Base-by-base conservation (phyloP, 2,888 invertebrate genomes). In the Alsophila aescularia region DNA sequence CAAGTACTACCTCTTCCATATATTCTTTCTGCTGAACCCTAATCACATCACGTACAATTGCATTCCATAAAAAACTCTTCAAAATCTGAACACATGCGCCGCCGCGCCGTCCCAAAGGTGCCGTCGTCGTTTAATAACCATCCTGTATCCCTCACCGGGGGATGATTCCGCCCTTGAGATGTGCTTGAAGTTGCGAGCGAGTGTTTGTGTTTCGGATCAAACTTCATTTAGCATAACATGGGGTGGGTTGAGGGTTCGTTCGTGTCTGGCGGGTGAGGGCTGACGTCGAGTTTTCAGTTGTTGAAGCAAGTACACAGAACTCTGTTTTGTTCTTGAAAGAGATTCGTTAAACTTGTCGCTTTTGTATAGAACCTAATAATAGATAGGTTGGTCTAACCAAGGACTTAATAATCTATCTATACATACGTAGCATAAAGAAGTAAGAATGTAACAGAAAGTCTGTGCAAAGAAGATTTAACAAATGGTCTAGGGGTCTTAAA, bases 171-270 rank as follows among this genome's bases (percentile, higher is more conserved):
- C 24, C 34, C 43, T 35, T 7, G 56, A 47, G 47, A 40, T 36
- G 44, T 43, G 55, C 64, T 64, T 52, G 56, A 56, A 64, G 53
- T 58, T 53, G 54, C 48, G 48, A 55, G 50, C 54, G 52, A 43
- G 58, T 67, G 64, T 67, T 64, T 63, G 64, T 62, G 58, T 63
- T 62, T 63, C 60, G 60, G 60, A 65, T 67, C 61, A 58, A 64
- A 64, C 60, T 66, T 66, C 61, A 58, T 66, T 66, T 59, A 53
- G 54, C 44, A 50, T 36, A 55, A 50, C 44, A 50, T 35, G 55
- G 44, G 50, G 49, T 9, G n/a, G 21, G 32, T 13, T 32, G 12
- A 37, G 24, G 47, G 47, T 10, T 15, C 18, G 24, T 8, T 24
- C 32, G 29, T 47, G 41, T 32, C 18, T 31, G 1, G 15, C 7